These are phyloP conservation scores for Volucella bombylans DNA, from an alignment of 2,888 invertebrate species.

Conservation along the genomic window DNA sequence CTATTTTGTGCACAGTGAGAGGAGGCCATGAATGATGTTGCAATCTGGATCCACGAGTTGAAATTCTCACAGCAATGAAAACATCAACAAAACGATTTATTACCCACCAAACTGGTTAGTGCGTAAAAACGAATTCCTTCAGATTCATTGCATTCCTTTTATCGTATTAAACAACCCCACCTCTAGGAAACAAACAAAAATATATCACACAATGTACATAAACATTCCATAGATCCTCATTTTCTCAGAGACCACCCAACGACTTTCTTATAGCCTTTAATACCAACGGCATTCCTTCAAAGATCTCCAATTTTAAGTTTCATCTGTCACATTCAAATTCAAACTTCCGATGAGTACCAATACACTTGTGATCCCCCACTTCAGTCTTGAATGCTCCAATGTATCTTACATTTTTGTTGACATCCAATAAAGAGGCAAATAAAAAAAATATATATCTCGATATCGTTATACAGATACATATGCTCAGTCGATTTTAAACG, in stretches of 20 bases:
- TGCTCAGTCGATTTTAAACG: slow-evolving; percentile 4
- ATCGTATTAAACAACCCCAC: too few species aligned
- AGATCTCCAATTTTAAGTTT: not conserved
- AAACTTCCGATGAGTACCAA: not conserved
- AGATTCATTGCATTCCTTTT: too few species aligned
- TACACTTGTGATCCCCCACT: not conserved
- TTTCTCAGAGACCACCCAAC: slow-evolving; percentile 14
- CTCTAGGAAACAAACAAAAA: not conserved
- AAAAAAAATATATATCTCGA: slow-evolving; percentile 7
- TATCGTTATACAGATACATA: slow-evolving; percentile 35
- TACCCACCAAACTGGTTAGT: too few species aligned
- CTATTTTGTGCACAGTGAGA: too few species aligned
- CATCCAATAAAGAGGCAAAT: slow-evolving; percentile 18
- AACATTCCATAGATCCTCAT: slow-evolving; percentile 4
- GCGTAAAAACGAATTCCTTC: too few species aligned
- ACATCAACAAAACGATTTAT: too few species aligned
- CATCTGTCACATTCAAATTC: slow-evolving; percentile 23
- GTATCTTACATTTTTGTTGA: slow-evolving; percentile 25
- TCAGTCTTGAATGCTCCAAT: not conserved
- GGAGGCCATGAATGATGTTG: too few species aligned
- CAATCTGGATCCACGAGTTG: too few species aligned
- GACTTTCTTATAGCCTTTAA: not conserved
- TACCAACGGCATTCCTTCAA: not conserved
- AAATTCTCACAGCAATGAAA: too few species aligned
- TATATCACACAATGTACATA: slow-evolving; percentile 4